These are phyloP conservation scores for Orchesella flavescens DNA, from an alignment of 2,888 invertebrate species.

Conservation along the genomic window DNA sequence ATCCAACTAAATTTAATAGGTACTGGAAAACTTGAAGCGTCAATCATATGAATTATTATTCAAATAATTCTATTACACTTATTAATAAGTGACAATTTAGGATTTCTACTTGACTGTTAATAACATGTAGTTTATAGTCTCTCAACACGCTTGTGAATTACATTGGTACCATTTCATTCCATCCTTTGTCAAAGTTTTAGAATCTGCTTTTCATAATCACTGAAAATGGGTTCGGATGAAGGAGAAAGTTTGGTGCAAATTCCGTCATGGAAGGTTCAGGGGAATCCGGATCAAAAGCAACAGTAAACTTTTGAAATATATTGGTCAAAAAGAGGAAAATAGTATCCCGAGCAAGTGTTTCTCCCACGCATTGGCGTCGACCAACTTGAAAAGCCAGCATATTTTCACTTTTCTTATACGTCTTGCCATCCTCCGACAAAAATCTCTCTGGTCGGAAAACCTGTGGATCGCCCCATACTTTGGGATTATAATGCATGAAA, in stretches of 20 bases:
- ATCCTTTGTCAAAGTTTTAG: no score
- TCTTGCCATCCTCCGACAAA: constrained; percentile 26
- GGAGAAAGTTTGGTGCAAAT: constrained; percentile 14
- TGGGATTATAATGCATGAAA: constrained; percentile 46
- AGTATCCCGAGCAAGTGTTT: constrained; percentile 27
- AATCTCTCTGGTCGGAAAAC: constrained; percentile 44
- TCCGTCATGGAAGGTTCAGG: constrained; percentile 5
- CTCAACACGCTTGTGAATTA: no score
- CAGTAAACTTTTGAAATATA: constrained; percentile 37
- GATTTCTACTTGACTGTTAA: no score
- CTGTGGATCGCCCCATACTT: constrained; percentile 42
- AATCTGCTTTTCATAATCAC: no score
- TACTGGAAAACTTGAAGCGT: no score
- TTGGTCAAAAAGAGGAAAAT: constrained; percentile 36
- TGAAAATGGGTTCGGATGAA: no score
- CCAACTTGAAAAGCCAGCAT: constrained; percentile 34
- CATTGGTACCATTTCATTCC: no score
- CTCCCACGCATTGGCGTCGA: constrained; percentile 26
- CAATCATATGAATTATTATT: no score
- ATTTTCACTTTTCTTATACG: constrained; percentile 21
- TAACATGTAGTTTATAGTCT: no score
- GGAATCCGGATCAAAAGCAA: neutral
- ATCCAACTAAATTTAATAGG: no score
- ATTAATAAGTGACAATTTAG: no score
- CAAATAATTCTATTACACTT: no score